Evolutionary conservation across 2,888 invertebrate genomes (phyloP).

Genomic region (Andrena bucephala): DNA sequence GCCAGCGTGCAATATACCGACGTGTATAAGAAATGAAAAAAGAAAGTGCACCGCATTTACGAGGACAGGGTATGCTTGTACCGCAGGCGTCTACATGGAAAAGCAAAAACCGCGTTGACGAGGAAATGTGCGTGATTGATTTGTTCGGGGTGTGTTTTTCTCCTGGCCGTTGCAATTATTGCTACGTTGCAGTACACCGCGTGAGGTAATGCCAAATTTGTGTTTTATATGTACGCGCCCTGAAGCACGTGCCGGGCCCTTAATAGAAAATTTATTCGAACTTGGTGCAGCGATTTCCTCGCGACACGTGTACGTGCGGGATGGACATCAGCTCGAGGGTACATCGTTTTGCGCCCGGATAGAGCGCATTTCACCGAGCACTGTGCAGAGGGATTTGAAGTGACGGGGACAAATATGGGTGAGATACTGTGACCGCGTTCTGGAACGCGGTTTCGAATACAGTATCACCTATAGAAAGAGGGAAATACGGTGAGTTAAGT

Average conservation of each 20-base stretch:
- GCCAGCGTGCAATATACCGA: neutral
- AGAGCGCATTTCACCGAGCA: conserved; percentile 36
- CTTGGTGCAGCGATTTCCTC: neutral
- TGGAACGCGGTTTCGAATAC: neutral
- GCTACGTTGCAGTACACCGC: too few species aligned
- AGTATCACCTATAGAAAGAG: neutral
- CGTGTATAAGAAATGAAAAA: neutral
- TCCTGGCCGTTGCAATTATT: neutral
- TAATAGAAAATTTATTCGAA: conserved; percentile 33
- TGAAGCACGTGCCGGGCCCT: neutral
- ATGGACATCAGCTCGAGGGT: conserved; percentile 6
- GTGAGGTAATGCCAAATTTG: conserved; percentile 11
- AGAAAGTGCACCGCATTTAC: neutral
- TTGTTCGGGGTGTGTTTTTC: conserved; percentile 7
- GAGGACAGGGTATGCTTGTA: neutral
- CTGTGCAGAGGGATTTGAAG: conserved; percentile 42
- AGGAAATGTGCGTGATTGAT: conserved; percentile 4
- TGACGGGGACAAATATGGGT: conserved; percentile 45
- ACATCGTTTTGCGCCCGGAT: conserved; percentile 24
- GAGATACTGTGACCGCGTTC: conserved; percentile 34
- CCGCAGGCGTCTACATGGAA: neutral
- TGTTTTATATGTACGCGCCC: neutral
- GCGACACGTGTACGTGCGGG: conserved; percentile 34
- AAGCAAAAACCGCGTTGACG: conserved; percentile 15
- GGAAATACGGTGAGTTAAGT: neutral